Evolutionary conservation across 2,888 invertebrate genomes (phyloP).

Genomic region (Lasioglossum pauxillum): DNA sequence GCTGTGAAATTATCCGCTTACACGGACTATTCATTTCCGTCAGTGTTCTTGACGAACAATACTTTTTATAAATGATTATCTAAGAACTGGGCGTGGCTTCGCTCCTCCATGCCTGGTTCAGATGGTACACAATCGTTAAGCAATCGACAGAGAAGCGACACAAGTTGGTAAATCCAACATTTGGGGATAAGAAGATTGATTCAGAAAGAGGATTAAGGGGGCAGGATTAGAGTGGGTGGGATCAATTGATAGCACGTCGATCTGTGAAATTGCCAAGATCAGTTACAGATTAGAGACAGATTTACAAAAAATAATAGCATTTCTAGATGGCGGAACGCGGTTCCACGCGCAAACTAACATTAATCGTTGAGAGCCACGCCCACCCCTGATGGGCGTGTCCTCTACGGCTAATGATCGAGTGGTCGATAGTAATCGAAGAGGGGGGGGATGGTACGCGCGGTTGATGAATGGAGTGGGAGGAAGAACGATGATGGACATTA

Average conservation of each 20-base stretch:
- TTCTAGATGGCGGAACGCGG: background rate
- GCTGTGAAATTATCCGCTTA: background rate
- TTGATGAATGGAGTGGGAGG: background rate
- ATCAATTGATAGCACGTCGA: slow-evolving; percentile 32
- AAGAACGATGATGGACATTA: slow-evolving; percentile 24
- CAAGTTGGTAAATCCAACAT: slow-evolving; percentile 51
- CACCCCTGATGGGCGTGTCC: background rate
- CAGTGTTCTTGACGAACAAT: background rate
- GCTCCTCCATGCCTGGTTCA: background rate
- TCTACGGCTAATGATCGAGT: background rate
- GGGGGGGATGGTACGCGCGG: background rate
- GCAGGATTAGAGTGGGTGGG: background rate
- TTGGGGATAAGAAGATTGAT: slow-evolving; percentile 31
- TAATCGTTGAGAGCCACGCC: background rate
- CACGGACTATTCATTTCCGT: background rate
- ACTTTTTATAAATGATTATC: no score
- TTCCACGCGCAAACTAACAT: background rate
- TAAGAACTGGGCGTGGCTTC: background rate
- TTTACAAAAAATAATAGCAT: slow-evolving; percentile 7
- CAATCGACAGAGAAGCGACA: slow-evolving; percentile 30
- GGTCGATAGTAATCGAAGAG: background rate
- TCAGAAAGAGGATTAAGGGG: background rate
- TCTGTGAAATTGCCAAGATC: slow-evolving; percentile 57
- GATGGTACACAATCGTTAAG: background rate
- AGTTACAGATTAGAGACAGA: slow-evolving; percentile 47